These are phyloP conservation scores for Trididemnum clinides DNA, from an alignment of 23 tunicate genomes.

Conservation along the genomic window DNA sequence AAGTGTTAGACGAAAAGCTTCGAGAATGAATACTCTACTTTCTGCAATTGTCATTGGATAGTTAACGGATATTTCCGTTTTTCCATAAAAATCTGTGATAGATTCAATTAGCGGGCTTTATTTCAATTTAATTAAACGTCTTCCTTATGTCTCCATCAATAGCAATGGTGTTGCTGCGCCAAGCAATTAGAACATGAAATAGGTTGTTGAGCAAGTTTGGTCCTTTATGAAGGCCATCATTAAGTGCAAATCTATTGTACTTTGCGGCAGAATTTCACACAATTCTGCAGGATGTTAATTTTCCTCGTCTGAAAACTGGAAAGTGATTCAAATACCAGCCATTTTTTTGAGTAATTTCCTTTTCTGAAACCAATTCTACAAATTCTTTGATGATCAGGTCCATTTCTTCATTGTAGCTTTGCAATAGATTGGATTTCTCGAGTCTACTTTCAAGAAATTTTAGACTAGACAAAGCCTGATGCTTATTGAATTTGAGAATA, in stretches of 20 bases:
- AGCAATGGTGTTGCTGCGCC: not conserved
- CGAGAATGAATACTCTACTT: too few relatives aligned
- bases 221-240: too few relatives aligned
- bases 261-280: not conserved
- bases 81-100: not conserved
- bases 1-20: too few relatives aligned
- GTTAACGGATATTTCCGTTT: too few relatives aligned
- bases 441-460: not conserved
- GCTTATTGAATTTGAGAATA: not conserved
- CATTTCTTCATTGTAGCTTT: not conserved
- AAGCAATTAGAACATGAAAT: not conserved
- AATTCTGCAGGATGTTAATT: slow-evolving; percentile 1
- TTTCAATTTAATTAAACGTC: not conserved
- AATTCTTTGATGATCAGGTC: not conserved
- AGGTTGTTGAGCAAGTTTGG: not conserved
- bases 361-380: not conserved
- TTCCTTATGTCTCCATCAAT: not conserved
- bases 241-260: not conserved
- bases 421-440: not conserved
- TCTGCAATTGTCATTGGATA: too few relatives aligned
- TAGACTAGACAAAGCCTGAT: not conserved
- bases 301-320: not conserved
- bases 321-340: not conserved
- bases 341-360: not conserved
- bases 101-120: not conserved